These are phyloP conservation scores for Drosophila tripunctata DNA, from an alignment of 2,888 invertebrate genomes.

Conservation along the genomic window DNA sequence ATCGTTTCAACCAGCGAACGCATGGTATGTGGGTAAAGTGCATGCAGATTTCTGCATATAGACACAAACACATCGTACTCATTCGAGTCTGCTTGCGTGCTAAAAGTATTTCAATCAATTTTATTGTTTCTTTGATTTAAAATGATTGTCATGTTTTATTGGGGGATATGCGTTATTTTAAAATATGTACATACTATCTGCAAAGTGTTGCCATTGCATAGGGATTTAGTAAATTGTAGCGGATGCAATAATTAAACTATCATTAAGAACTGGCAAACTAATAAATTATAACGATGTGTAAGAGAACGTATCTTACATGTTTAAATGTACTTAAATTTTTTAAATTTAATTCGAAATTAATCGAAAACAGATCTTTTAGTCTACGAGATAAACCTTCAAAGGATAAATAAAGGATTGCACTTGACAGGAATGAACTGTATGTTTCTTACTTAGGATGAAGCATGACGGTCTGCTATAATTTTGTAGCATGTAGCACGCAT, in stretches of 20 bases:
- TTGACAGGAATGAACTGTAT: background rate
- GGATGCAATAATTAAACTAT: background rate
- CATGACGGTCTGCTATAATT: background rate
- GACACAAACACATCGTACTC: conserved; percentile 1
- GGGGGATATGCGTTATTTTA: conserved; percentile 43
- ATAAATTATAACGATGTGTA: no score
- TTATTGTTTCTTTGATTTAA: conserved; percentile 74
- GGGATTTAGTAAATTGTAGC: background rate
- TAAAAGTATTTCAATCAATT: conserved; percentile 75
- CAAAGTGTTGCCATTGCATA: conserved; percentile 7
- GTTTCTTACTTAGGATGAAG: background rate
- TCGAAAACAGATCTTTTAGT: background rate
- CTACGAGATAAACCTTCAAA: background rate
- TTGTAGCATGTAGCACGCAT: conserved; percentile 58
- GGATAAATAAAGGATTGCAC: background rate
- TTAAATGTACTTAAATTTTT: no score
- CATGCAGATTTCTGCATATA: background rate
- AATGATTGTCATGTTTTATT: conserved; percentile 73
- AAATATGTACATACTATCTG: conserved; percentile 33
- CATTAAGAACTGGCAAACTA: background rate
- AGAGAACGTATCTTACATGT: no score
- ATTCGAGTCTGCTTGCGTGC: conserved; percentile 58
- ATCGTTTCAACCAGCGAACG: conserved; percentile 8
- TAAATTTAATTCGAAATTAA: no score
- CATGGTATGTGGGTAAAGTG: background rate